Evolutionary conservation across 1,140 invertebrate genomes (phyloP).

Genomic region (Leptopilina boulardi): DNA sequence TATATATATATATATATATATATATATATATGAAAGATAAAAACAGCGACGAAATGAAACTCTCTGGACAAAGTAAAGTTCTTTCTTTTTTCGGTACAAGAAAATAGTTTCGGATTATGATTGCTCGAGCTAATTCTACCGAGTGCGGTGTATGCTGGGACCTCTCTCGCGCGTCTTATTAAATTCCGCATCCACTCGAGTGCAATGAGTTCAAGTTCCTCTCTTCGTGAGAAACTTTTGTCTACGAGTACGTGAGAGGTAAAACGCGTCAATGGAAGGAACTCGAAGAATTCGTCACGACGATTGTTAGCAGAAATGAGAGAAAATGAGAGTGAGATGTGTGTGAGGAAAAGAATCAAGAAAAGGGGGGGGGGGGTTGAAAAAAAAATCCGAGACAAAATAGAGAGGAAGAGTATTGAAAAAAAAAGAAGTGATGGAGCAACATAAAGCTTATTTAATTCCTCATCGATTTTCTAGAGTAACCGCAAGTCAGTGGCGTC

Average conservation of each 20-base stretch:
- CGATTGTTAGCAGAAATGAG: conserved; percentile 23
- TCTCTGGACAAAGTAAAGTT: conserved; percentile 6
- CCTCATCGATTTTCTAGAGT: conserved; percentile 49
- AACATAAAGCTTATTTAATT: conserved; percentile 22
- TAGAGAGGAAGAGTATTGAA: background rate
- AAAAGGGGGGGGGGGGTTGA: background rate
- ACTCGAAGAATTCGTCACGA: conserved; percentile 22
- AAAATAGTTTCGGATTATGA: conserved; percentile 11
- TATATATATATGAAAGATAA: background rate
- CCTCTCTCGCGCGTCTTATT: background rate
- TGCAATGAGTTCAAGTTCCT: conserved; percentile 30
- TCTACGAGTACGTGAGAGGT: conserved; percentile 25
- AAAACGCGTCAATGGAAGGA: conserved; percentile 21
- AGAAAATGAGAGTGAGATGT: conserved; percentile 9
- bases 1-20: no score
- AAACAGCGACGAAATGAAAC: conserved; percentile 8
- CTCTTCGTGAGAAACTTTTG: conserved; percentile 33
- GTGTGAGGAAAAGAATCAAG: background rate
- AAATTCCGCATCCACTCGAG: conserved; percentile 26
- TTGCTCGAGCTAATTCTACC: conserved; percentile 26
- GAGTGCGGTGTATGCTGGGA: background rate
- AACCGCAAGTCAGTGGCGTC: conserved; percentile 45
- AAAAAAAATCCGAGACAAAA: background rate
- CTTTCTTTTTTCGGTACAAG: background rate
- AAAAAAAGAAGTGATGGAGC: background rate